Percentiles rank a stretch among this genome's conserved stretches.
These are phyloP conservation scores for Yasuhikotakia modesta DNA, from an alignment of 2,797 vertebrate species.

Conservation along the genomic window DNA sequence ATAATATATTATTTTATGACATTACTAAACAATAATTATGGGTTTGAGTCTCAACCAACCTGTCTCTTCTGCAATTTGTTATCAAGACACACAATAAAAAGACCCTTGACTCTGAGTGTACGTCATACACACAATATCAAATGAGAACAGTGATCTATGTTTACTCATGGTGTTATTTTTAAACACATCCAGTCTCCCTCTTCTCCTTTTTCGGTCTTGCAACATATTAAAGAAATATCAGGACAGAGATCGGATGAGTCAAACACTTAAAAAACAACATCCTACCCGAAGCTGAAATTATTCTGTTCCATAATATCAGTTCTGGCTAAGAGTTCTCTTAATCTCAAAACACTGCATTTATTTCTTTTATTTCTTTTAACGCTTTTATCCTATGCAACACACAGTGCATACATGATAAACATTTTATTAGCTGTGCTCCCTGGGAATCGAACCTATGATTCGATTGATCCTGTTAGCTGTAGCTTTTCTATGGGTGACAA, in stretches of 20 bases:
- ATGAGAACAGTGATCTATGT: too few species aligned
- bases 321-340: neutral
- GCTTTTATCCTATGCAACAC: neutral
- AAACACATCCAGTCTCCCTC: too few species aligned
- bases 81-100: slow-evolving; percentile 8
- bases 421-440: neutral
- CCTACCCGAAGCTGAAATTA: neutral
- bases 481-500: neutral
- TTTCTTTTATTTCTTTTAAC: too few species aligned
- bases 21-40: neutral
- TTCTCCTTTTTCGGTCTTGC: too few species aligned
- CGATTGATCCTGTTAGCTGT: slow-evolving; percentile 4
- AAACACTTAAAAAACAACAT: neutral
- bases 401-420: neutral
- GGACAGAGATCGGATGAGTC: neutral
- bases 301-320: neutral
- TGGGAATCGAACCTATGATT: neutral
- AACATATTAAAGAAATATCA: too few species aligned
- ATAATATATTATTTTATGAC: neutral
- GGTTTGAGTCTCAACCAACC: neutral
- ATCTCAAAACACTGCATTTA: slow-evolving; percentile 1
- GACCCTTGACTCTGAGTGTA: neutral
- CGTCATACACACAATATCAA: too few species aligned
- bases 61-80: slow-evolving; percentile 13
- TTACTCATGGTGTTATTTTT: too few species aligned